A percentile compares a stretch with the other conserved stretches of the same genome.
Evolutionary conservation across 2,888 invertebrate genomes (phyloP).

Genomic region (Eupithecia subumbrata): DNA sequence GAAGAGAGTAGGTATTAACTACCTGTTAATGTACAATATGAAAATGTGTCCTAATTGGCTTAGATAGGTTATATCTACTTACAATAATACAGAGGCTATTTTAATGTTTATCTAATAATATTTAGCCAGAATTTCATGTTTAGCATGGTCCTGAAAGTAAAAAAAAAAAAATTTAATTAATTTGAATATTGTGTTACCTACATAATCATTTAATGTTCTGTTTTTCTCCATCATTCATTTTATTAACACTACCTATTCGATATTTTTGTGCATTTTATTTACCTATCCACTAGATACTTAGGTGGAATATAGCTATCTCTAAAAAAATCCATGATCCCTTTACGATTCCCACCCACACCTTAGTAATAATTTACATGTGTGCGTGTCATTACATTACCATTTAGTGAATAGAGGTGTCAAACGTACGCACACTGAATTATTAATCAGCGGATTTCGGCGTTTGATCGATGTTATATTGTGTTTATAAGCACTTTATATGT

Average conservation of each 20-base stretch:
- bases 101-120: background rate
- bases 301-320: background rate
- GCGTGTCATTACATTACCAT: slow-evolving; percentile 72
- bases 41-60: too few species aligned
- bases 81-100: too few species aligned
- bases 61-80: too few species aligned
- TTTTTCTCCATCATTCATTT: background rate
- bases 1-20: background rate
- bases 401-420: slow-evolving; percentile 72
- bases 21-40: background rate
- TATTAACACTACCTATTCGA: background rate
- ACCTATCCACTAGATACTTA: background rate
- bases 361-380: slow-evolving; percentile 45
- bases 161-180: background rate
- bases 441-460: slow-evolving; percentile 59
- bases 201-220: background rate
- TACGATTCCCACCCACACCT: slow-evolving; percentile 31
- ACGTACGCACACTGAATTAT: slow-evolving; percentile 59
- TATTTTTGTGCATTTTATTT: too few species aligned
- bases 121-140: background rate
- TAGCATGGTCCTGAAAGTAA: background rate
- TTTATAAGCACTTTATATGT: slow-evolving; percentile 36
- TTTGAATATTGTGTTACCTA: background rate
- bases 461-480: slow-evolving; percentile 39
- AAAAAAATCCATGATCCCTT: background rate